Base-by-base conservation (phyloP, 1,140 invertebrate genomes). In the Zaprionus vittiger region DNA sequence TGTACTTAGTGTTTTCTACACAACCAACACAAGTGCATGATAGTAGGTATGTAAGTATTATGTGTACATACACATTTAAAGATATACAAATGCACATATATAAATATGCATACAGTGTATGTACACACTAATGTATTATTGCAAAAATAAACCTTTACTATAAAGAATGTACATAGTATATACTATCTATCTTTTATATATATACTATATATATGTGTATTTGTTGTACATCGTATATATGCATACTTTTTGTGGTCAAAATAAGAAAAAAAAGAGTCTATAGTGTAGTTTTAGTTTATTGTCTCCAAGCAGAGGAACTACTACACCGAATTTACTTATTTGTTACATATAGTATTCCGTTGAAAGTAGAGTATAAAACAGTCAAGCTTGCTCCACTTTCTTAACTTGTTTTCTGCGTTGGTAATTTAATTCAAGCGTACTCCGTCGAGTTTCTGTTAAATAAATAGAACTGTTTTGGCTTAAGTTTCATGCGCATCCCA, bases 361-460 rank as follows among this genome's bases (percentile, higher is more conserved):
- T 6, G 2, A 44, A n/a, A 7, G n/a, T 17, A 47, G 41, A 9
- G 41, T 47, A 47, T 47, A 47, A n/a, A 20, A 22, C 20, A 22
- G 47, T 52, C 47, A 3, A 12, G 11, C 1, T 20, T 24, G 11
- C 47, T 20, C 17, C 60, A 17, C 59, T 57, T 54, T 64, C 52
- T 57, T 61, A 54, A 26, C n/a, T 62, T 69, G 24, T 47, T 52
- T 55, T 67, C 12, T 34, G 75, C 67, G 71, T 79, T 69, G 73
- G 85, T 90, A 90, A 90, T 90, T 90, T 90, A 90, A 90, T 90
- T 90, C 85, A 90, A 90, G 79, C 85, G 86, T 89, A 82, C 85
- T 74, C 72, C 70, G 64, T 64, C 62, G 28, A 66, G 64, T 82
- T 81, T 84, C 63, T 77, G 69, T 80, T 82, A 81, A 91, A 90